A percentile compares a stretch with the other conserved stretches of the same genome.
These are phyloP conservation scores for Eumacrocentrus americanus DNA, from an alignment of 2,888 invertebrate genomes.

Conservation along the genomic window DNA sequence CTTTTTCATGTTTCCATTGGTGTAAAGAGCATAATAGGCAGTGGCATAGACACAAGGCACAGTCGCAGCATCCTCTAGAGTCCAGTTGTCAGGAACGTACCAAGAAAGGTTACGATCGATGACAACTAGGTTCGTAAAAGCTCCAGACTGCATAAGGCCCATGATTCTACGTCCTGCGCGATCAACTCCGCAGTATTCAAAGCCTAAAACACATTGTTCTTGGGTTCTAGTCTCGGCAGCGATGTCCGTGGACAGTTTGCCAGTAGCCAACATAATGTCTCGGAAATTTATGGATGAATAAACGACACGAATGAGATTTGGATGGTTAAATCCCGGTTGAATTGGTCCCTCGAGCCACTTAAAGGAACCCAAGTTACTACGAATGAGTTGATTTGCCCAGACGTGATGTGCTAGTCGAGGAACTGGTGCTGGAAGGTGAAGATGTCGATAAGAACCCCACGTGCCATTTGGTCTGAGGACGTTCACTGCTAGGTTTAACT, in stretches of 20 bases:
- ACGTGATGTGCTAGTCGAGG: conserved; percentile 69
- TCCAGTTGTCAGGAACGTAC: conserved; percentile 68
- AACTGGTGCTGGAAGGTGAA: conserved; percentile 67
- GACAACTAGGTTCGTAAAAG: conserved; percentile 64
- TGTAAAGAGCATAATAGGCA: conserved; percentile 67
- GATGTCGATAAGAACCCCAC: conserved; percentile 87
- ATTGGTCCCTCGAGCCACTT: conserved; percentile 79
- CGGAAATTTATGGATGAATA: conserved; percentile 90
- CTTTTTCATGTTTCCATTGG: conserved; percentile 64
- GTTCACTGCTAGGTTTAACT: conserved; percentile 80
- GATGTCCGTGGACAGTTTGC: conserved; percentile 84
- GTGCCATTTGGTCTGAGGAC: conserved; percentile 65
- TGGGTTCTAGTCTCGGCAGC: conserved; percentile 71
- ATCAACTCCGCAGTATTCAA: conserved; percentile 72
- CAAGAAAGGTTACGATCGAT: conserved; percentile 63
- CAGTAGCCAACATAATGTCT: conserved; percentile 93
- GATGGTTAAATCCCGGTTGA: conserved; percentile 41
- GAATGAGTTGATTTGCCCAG: conserved; percentile 76
- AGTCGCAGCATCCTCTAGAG: conserved; percentile 70
- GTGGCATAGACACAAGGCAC: conserved; percentile 71
- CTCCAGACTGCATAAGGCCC: conserved; percentile 57
- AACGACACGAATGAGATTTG: conserved; percentile 66
- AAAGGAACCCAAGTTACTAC: conserved; percentile 86
- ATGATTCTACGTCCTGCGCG: conserved; percentile 60
- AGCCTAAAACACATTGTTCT: conserved; percentile 73